Base-by-base conservation (phyloP, 2,888 invertebrate genomes). In the Rutpela maculata region DNA sequence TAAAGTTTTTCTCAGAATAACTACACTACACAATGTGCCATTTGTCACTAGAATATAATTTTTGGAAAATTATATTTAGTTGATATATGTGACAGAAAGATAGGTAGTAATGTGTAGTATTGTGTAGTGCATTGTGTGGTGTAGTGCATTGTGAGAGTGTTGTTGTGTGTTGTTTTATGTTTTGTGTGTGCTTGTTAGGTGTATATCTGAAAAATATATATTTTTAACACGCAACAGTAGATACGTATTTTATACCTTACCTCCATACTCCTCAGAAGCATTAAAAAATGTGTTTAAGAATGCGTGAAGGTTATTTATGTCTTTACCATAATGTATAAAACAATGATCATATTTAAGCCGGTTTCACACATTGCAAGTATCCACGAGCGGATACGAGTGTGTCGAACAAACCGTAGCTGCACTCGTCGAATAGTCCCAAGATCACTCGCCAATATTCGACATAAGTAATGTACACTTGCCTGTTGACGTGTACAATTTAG, bases 1-100 rank as follows among this genome's bases (percentile, higher is more conserved):
- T 82, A 75, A 75, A 35, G 73, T 76, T 70, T 63, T 75, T 70
- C 57, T 70, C 71, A 35, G 50, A 72, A 38, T 57, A 75, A 80
- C 81, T 82, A 83, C 79, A 79, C 84, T 84, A 85, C 82, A 83
- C 81, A 77, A 83, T 85, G 85, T 86, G 86, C 85, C 84, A 83
- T 85, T 86, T 86, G 86, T 86, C 86, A 85, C 85, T 78, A 62
- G 56, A 70, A 77, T 60, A 59, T 74, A 55, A 74, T 31, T 70
- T 22, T 26, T 50, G 9, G 1, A 43, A 35, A 31, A 63, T 63
- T n/a, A 63, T 10, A 35, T 50, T 50, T 50, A 63, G 38, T 22
- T 19, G 19, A 18, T 59, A 31, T 10, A 17, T 22, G 15, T 12
- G 62, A 12, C 5, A 56, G 26, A 31, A n/a, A 56, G 11, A 31